phyloP scores from a whole-genome alignment of 2,888 invertebrate genomes.

The Esperia sulphurella region DNA sequence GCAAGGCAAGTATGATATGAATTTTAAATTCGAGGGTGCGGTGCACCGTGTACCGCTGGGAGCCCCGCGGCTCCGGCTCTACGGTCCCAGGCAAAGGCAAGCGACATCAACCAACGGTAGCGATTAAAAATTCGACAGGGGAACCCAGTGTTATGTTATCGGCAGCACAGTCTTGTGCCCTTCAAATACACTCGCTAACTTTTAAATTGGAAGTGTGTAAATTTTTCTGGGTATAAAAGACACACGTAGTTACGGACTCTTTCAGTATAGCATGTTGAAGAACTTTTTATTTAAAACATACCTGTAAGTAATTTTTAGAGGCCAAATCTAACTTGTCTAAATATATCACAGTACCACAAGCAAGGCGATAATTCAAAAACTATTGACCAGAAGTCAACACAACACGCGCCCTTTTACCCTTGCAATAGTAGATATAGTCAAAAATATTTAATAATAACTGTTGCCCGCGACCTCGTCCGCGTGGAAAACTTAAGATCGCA shows the following conservation, averaged over 20 bases:
- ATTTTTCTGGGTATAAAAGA: too few relatives aligned
- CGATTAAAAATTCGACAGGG: constrained; percentile 55
- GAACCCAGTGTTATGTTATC: constrained; percentile 32
- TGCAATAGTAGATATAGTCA: not conserved
- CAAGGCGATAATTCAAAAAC: too few relatives aligned
- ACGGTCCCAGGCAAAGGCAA: constrained; percentile 23
- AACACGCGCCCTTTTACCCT: not conserved
- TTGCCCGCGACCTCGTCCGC: too few relatives aligned
- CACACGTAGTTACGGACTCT: too few relatives aligned
- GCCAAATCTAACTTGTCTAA: too few relatives aligned
- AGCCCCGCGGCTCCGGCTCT: constrained; percentile 25
- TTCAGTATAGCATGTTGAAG: too few relatives aligned
- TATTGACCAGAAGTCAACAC: too few relatives aligned
- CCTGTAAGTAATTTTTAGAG: too few relatives aligned
- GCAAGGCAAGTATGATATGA: constrained; percentile 38
- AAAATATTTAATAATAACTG: not conserved
- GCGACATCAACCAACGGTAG: constrained; percentile 39
- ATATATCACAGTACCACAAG: too few relatives aligned
- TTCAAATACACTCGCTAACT: constrained; percentile 3
- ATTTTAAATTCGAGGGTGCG: constrained; percentile 47
- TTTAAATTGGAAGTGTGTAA: not conserved
- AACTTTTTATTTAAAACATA: too few relatives aligned
- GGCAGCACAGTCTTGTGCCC: constrained; percentile 18
- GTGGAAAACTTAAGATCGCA: too few relatives aligned
- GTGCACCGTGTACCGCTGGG: constrained; percentile 18